A percentile compares a stretch with the other conserved stretches of the same genome.
Conservation (phyloP, 92 coral and sea anemone genomes). For the Actinernus sp. region DNA sequence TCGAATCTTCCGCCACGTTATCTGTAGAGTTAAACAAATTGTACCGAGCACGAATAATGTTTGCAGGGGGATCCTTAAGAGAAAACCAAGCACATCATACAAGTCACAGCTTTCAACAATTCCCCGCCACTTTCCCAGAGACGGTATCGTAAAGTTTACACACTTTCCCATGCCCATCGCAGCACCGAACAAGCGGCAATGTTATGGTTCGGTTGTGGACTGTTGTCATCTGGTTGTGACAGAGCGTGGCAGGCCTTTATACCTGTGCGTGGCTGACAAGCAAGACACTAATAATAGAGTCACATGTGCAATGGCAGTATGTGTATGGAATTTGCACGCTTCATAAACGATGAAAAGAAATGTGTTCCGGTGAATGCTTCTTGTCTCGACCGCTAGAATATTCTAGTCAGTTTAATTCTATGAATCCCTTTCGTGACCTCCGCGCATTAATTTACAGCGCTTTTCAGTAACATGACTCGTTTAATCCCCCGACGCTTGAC, state of each 20-base stretch:
- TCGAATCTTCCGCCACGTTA: slow-evolving; percentile 71
- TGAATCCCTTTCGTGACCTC: too few relatives aligned
- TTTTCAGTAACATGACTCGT: too few relatives aligned
- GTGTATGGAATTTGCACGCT: slow-evolving; percentile 4
- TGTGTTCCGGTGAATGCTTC: neutral
- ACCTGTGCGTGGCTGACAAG: neutral
- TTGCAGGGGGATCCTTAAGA: slow-evolving; percentile 72
- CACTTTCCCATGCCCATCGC: slow-evolving; percentile 26
- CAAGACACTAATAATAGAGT: slow-evolving; percentile 1
- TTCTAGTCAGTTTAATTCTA: too few relatives aligned
- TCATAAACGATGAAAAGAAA: neutral
- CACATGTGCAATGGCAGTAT: neutral
- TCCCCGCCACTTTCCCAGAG: slow-evolving; percentile 38
- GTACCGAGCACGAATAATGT: slow-evolving; percentile 66
- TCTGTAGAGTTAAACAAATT: slow-evolving; percentile 68
- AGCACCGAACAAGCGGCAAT: too few relatives aligned
- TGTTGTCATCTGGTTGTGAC: neutral
- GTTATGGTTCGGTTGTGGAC: neutral
- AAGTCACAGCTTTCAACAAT: slow-evolving; percentile 44
- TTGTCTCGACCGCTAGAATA: slow-evolving; percentile 5
- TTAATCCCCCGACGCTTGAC: too few relatives aligned
- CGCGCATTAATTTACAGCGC: too few relatives aligned
- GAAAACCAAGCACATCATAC: slow-evolving; percentile 61
- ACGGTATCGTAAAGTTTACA: slow-evolving; percentile 24
- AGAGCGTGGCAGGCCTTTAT: neutral